Evolutionary conservation across 1,140 invertebrate genomes (phyloP).

Genomic region (Cyphomyrmex costatus): DNA sequence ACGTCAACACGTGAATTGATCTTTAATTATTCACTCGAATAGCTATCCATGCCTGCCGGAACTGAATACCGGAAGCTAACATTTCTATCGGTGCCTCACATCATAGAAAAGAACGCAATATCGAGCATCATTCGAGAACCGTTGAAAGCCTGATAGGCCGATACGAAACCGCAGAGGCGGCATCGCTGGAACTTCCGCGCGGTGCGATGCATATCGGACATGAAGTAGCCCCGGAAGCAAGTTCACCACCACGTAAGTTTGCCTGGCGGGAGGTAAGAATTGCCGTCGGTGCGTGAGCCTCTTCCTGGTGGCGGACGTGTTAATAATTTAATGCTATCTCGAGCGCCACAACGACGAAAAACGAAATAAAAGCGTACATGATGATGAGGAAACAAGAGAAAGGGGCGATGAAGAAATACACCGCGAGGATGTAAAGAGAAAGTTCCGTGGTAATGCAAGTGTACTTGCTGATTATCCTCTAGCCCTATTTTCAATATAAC

Average conservation of each 20-base stretch:
- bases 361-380: slow-evolving; percentile 18
- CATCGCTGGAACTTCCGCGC: slow-evolving; percentile 41
- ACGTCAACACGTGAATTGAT: not conserved
- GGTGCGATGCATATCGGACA: slow-evolving; percentile 64
- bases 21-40: slow-evolving; percentile 30
- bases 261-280: slow-evolving; percentile 43
- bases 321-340: slow-evolving; percentile 71
- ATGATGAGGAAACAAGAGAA: slow-evolving; percentile 18
- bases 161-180: slow-evolving; percentile 60
- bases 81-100: not conserved
- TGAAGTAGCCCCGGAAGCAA: slow-evolving; percentile 69
- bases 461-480: slow-evolving; percentile 11
- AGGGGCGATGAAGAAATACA: slow-evolving; percentile 30
- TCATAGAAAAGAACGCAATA: slow-evolving; percentile 41
- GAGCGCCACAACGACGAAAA: slow-evolving; percentile 38
- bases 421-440: slow-evolving; percentile 46
- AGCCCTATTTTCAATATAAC: not conserved
- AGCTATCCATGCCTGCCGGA: slow-evolving; percentile 37
- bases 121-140: slow-evolving; percentile 57
- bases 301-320: slow-evolving; percentile 73
- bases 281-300: slow-evolving; percentile 35
- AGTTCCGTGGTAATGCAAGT: slow-evolving; percentile 23
- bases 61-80: slow-evolving; percentile 45
- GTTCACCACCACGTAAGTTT: slow-evolving; percentile 51
- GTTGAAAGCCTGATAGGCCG: slow-evolving; percentile 55